Evolutionary conservation across 37 sponge, comb jelly and placozoan species (phyloP).

Genomic region (Axinella damicornis): DNA sequence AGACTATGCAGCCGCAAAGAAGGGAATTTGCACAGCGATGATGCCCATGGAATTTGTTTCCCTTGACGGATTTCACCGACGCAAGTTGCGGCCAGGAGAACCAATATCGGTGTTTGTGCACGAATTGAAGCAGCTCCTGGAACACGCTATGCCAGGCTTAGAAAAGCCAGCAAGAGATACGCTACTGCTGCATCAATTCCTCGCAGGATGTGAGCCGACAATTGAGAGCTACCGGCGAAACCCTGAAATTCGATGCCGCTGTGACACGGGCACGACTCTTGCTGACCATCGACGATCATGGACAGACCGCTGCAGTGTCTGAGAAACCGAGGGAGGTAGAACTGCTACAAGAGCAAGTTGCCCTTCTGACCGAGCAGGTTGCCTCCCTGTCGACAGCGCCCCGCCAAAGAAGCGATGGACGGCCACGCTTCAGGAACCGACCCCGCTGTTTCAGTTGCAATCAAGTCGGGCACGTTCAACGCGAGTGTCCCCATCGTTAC

Average conservation of each 20-base stretch:
- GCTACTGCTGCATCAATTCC: constrained; percentile 60
- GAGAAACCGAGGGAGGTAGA: not conserved
- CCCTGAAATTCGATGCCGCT: constrained; percentile 3
- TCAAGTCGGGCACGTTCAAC: constrained; percentile 23
- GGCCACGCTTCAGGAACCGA: not conserved
- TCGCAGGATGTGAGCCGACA: constrained; percentile 41
- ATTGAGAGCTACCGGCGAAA: constrained; percentile 42
- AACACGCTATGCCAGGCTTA: constrained; percentile 70
- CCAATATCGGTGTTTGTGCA: constrained; percentile 56
- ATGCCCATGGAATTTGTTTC: constrained; percentile 26
- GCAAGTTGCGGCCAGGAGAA: constrained; percentile 38
- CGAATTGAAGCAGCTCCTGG: constrained; percentile 46
- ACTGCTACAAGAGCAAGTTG: constrained; percentile 17
- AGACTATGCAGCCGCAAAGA: constrained; percentile 4
- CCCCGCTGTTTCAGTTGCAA: constrained; percentile 24
- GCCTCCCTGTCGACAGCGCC: constrained; percentile 21
- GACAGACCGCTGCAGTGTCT: not conserved
- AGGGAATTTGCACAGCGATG: not conserved
- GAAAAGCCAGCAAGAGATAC: constrained; percentile 30
- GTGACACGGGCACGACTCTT: constrained; percentile 34
- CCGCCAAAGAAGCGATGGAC: not conserved
- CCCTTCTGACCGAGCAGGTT: constrained; percentile 45
- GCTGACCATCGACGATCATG: constrained; percentile 12
- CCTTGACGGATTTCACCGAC: constrained; percentile 47
- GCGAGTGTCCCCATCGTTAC: constrained; percentile 24